Base-by-base conservation (phyloP, 2,797 vertebrate genomes). In the Mormyrus hasselquistii region DNA sequence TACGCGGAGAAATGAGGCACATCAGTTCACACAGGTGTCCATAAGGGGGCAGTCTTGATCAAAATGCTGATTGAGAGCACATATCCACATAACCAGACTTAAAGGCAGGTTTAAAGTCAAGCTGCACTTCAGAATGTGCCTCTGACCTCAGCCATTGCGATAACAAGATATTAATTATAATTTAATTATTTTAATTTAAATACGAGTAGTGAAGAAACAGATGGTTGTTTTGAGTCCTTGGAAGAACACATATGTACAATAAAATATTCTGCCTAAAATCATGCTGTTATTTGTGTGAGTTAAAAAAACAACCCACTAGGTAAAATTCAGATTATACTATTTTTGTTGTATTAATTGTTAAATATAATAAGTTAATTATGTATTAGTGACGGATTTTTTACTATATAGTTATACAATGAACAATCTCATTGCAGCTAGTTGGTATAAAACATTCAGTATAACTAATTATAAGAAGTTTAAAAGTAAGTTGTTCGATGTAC, bases 221-320 rank as follows among this genome's bases (percentile, higher is more conserved):
- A 73, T 38, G 69, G 69, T 73, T 29, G 29, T 47, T 79, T 41
- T 4, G 34, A 44, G 34, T 79, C 73, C 12, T 79, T 41, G 2
- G 76, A 82, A 47, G 41, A 47, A 47, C 19, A 82, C 41, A 47
- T 44, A 2, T 82, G 7, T 47, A 47, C 38, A 82, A 73, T 73
- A 73, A 73, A 82, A n/a, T 82, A 47, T 82, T 82, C 76, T 82
- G 76, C 41, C 41, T 82, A 47, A 82, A 82, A n/a, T 82, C 16
- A 44, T 10, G 16, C 16, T 82, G 16, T 82, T 47, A 82, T 4
- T 76, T 76, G 69, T 41, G 69, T 76, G 69, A 76, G 29, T 76
- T 76, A 65, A 65, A 65, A 52, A 65, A 82, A 22, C 41, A 10
- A 7, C 76, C 2, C 38, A 82, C 1, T 47, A 47, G 76, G n/a